Evolutionary conservation across 2,113 vertebrate genomes (phyloP).

Genomic region (Ceratotherium simum): DNA sequence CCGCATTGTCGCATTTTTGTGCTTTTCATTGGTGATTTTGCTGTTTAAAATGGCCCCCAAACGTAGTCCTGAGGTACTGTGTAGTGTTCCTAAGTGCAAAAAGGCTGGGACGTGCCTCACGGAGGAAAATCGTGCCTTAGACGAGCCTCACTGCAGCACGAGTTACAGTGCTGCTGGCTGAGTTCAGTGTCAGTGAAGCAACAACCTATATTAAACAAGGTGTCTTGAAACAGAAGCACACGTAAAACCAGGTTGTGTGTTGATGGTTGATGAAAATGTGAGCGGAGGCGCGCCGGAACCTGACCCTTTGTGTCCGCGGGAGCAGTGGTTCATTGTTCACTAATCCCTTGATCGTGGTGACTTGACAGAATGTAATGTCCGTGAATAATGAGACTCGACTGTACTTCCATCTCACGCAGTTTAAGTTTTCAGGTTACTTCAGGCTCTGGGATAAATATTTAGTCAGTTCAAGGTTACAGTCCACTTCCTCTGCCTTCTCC

Average conservation of each 20-base stretch:
- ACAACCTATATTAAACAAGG: not conserved
- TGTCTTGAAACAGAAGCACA: not conserved
- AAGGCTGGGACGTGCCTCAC: not conserved
- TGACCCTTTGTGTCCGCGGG: not conserved
- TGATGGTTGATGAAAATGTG: not conserved
- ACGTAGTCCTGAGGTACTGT: fast-evolving
- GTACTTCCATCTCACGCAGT: not conserved
- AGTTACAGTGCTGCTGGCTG: not conserved
- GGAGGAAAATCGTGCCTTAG: not conserved
- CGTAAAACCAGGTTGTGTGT: not conserved
- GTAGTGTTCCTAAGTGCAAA: not conserved
- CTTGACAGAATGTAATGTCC: not conserved
- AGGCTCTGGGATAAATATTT: not conserved
- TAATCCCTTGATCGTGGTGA: not conserved
- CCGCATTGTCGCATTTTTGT: not conserved
- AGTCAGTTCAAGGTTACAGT: not conserved
- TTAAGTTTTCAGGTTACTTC: not conserved
- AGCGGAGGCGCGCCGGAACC: not conserved
- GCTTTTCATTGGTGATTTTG: not conserved
- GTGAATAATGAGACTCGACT: not conserved
- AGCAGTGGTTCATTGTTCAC: not conserved
- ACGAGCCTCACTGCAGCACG: not conserved
- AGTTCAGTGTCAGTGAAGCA: not conserved
- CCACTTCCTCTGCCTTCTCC: not conserved
- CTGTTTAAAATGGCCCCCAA: not conserved